phyloP scores from a whole-genome alignment of 2,888 invertebrate genomes.

The Pemphredon lugubris region DNA sequence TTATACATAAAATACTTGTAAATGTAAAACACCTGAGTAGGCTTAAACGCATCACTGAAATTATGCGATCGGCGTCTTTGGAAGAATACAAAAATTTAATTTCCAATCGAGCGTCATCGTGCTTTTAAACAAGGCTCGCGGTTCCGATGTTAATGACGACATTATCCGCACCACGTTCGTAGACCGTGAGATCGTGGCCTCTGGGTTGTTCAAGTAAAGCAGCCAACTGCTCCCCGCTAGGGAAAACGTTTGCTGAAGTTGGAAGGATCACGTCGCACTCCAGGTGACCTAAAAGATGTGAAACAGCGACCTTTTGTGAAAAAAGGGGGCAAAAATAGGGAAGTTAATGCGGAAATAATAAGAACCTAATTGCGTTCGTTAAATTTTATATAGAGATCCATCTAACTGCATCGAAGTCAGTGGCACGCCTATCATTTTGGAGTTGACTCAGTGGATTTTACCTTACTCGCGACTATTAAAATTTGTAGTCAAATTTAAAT shows the following conservation, averaged over 20 bases:
- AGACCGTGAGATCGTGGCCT: constrained; percentile 73
- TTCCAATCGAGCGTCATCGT: constrained; percentile 7
- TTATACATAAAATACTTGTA: constrained; percentile 11
- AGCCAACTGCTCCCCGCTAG: constrained; percentile 72
- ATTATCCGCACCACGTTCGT: constrained; percentile 73
- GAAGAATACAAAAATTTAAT: constrained; percentile 26
- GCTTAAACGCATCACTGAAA: constrained; percentile 19
- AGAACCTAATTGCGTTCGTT: too few relatives aligned
- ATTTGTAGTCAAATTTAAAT: too few relatives aligned
- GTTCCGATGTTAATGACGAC: constrained; percentile 83
- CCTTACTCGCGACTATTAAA: too few relatives aligned
- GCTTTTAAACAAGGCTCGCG: constrained; percentile 85
- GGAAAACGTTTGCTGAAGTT: constrained; percentile 65
- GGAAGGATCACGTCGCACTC: constrained; percentile 76
- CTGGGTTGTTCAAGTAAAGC: constrained; percentile 73
- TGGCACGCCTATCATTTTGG: too few relatives aligned
- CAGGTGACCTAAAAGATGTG: constrained; percentile 67
- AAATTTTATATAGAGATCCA: too few relatives aligned
- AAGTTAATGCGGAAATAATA: neutral
- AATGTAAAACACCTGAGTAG: constrained; percentile 39
- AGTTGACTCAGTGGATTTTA: too few relatives aligned
- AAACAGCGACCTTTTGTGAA: neutral
- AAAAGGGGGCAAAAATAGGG: neutral
- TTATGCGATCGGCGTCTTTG: constrained; percentile 38
- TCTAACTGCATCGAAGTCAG: too few relatives aligned